Evolutionary conservation across 2,113 vertebrate genomes (phyloP), one percentile per base, ranked within the genome.

Genomic region (Lethenteron reissneri): DNA sequence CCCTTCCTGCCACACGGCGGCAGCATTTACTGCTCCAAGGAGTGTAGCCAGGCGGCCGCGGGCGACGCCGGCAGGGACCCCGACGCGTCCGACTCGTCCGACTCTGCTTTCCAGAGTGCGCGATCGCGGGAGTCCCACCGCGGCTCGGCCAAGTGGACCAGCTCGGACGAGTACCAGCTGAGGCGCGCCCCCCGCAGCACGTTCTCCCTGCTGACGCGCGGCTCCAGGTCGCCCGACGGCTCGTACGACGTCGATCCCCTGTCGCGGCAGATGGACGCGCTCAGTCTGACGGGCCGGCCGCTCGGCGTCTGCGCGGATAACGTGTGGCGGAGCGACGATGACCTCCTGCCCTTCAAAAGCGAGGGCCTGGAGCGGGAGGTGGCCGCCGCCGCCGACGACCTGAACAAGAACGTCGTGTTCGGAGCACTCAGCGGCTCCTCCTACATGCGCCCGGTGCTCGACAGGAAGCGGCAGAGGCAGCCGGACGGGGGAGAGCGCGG

Each of bases 1-100:
- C 92, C 94, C 1, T 99, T 99, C 79, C 83, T 99, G 72, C 94
- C 94, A 17, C 95, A 95, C 77, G 92, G 96, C 78, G 94, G 92
- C 21, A 92, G 95, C 78, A 99, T 99, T 77, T 99, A 95, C 82
- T 99, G 94, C 77, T 99, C 94, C 0, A 85, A 92, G 56, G 87
- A 90, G 12, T 99, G 94, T 80, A 95, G 92, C 10, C 77, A 86
- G 0, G 90, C 90, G 0, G 25, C n/a, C 64, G n/a, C 64, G 10
- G 64, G 64, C 8, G n/a, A 68, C 25, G n/a, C 64, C 10, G n/a
- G 25, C 25, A n/a, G 64, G 25, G 94, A 99, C 73, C 86, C 89
- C 71, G 88, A 90, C 0, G 92, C 88, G 71, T 95, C 92, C 0
- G 94, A 99, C 76, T 97, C 91, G 0, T 92, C 92, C 0, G 94